Evolutionary conservation across 1,140 invertebrate genomes (phyloP).

Genomic region (Aphaenogaster ashmeadi): DNA sequence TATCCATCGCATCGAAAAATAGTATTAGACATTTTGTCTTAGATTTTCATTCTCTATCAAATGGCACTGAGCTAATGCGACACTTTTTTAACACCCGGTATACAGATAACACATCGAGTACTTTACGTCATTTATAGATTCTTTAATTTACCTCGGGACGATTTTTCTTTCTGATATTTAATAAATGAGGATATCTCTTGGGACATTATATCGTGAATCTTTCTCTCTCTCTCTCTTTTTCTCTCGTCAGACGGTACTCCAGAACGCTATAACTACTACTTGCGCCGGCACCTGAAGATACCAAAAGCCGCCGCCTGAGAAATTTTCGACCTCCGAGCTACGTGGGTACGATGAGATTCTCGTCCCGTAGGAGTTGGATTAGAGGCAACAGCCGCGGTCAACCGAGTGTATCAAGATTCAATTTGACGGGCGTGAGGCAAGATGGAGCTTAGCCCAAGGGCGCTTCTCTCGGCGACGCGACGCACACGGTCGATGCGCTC

Average conservation of each 20-base stretch:
- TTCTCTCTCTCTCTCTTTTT: background rate
- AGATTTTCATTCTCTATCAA: too few relatives aligned
- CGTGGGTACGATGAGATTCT: constrained; percentile 17
- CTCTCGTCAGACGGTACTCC: background rate
- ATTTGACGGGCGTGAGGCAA: constrained; percentile 59
- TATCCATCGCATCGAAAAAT: too few relatives aligned
- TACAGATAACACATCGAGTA: background rate
- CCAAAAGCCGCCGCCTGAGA: constrained; percentile 2
- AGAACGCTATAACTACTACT: background rate
- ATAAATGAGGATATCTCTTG: background rate
- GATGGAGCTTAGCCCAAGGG: constrained; percentile 33
- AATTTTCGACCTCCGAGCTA: constrained; percentile 7
- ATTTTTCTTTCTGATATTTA: constrained; percentile 7
- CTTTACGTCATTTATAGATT: background rate
- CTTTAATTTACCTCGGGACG: background rate
- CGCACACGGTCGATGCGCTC: constrained; percentile 37
- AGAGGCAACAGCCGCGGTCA: constrained; percentile 26
- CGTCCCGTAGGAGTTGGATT: constrained; percentile 22
- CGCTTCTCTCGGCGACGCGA: background rate
- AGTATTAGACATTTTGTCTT: too few relatives aligned
- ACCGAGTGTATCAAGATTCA: constrained; percentile 71
- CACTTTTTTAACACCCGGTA: too few relatives aligned
- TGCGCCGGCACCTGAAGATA: constrained; percentile 7
- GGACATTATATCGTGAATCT: background rate
- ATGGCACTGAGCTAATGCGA: too few relatives aligned